Conservation (phyloP, 2,113 vertebrate genomes). For the Solea senegalensis region DNA sequence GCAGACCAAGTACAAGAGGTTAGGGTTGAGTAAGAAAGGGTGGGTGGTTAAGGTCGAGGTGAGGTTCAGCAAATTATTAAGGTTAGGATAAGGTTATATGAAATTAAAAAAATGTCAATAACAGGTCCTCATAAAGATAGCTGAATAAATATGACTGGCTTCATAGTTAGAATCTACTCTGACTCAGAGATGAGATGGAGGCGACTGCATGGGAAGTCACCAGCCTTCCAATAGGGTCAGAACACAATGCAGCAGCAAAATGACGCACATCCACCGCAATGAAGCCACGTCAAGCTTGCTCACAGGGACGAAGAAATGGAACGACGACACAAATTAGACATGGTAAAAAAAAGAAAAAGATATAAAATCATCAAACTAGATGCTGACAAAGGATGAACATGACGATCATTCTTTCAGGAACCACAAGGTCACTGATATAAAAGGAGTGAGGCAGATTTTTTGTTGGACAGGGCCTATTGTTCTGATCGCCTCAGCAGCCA, state of each 20-base stretch:
- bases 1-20: too few relatives aligned
- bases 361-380: constrained; percentile 51
- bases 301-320: constrained; percentile 21
- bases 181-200: constrained; percentile 62
- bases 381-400: constrained; percentile 44
- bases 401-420: constrained; percentile 29
- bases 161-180: constrained; percentile 55
- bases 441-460: constrained; percentile 44
- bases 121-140: not conserved
- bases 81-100: too few relatives aligned
- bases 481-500: constrained; percentile 28
- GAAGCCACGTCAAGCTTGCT: constrained; percentile 40
- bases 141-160: constrained; percentile 24
- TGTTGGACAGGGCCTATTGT: constrained; percentile 43
- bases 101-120: too few relatives aligned
- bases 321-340: constrained; percentile 32
- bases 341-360: constrained; percentile 47
- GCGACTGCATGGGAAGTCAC: constrained; percentile 67
- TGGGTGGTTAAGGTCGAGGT: too few relatives aligned
- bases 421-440: constrained; percentile 54
- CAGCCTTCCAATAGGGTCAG: constrained; percentile 61
- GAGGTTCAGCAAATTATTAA: too few relatives aligned
- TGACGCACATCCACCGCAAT: constrained; percentile 64
- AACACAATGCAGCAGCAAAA: constrained; percentile 63
- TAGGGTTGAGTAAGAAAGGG: too few relatives aligned